Evolutionary conservation across 2,888 invertebrate genomes (phyloP).

Genomic region (Heteromyza rotundicornis): DNA sequence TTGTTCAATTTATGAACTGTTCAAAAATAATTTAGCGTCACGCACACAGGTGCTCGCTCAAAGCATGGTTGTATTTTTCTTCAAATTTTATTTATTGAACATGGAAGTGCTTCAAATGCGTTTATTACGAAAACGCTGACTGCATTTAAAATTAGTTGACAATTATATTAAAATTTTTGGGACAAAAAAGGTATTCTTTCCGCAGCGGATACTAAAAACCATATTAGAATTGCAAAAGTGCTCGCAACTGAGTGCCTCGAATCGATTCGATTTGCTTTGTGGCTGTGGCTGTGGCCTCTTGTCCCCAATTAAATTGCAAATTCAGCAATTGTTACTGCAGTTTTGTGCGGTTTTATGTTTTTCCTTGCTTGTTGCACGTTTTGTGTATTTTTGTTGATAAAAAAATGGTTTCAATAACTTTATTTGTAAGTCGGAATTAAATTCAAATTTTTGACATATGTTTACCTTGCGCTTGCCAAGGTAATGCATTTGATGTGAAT

Average conservation of each 20-base stretch:
- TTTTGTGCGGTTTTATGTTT: constrained; percentile 18
- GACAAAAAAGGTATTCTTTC: neutral
- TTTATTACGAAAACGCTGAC: constrained; percentile 24
- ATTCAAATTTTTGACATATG: neutral
- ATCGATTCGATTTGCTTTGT: neutral
- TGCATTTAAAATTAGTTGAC: neutral
- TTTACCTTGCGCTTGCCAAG: neutral
- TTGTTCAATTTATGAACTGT: neutral
- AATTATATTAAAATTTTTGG: no score
- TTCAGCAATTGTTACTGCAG: constrained; percentile 29
- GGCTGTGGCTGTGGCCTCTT: neutral
- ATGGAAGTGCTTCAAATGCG: constrained; percentile 49
- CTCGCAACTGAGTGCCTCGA: neutral
- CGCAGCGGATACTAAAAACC: neutral
- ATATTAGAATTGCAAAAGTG: neutral
- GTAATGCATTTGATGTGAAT: neutral
- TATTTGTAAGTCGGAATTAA: no score
- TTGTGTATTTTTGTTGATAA: constrained; percentile 25
- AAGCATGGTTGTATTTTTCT: neutral
- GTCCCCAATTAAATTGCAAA: constrained; percentile 27
- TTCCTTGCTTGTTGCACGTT: constrained; percentile 12
- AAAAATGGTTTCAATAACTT: no score
- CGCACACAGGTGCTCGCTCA: constrained; percentile 7
- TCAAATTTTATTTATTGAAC: constrained; percentile 44
- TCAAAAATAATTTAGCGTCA: constrained; percentile 1